Percentiles rank a stretch among this genome's conserved stretches.
Evolutionary conservation across 2,797 vertebrate genomes (phyloP).

Genomic region (Aselliscus stoliczkanus): DNA sequence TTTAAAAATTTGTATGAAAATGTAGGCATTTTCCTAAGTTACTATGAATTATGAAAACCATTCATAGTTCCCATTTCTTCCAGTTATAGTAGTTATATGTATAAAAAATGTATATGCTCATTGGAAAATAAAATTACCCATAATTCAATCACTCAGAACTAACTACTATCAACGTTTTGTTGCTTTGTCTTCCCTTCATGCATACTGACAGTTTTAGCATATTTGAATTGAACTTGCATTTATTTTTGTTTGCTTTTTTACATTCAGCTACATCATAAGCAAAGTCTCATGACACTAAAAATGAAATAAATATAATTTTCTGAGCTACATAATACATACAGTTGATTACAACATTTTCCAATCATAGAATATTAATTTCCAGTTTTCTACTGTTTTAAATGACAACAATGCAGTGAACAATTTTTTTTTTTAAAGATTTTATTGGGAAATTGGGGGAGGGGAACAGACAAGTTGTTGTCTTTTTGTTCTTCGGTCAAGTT

Average conservation of each 20-base stretch:
- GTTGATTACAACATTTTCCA: constrained; percentile 2
- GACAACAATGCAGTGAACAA: not conserved
- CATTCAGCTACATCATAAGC: not conserved
- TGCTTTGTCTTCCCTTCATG: not conserved
- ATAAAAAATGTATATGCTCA: not conserved
- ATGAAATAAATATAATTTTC: not conserved
- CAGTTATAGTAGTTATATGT: not conserved
- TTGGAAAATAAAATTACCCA: not conserved
- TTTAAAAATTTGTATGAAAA: not conserved
- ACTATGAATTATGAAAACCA: constrained; percentile 9
- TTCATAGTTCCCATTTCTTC: not conserved
- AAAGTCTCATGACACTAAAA: not conserved
- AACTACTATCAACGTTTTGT: not conserved
- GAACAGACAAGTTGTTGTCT: no score
- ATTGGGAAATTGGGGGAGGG: no score
- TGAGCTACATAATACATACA: not conserved
- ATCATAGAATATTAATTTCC: not conserved
- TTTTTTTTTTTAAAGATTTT: no score
- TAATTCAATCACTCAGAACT: not conserved
- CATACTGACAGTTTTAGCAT: not conserved
- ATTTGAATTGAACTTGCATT: not conserved
- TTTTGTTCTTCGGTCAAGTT: no score
- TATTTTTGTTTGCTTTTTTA: constrained; percentile 20
- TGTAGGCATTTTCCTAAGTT: not conserved
- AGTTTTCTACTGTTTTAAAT: constrained; percentile 9